Percentiles rank a stretch among this genome's conserved stretches.
These are phyloP conservation scores for Centrocercus urophasianus DNA, from an alignment of 2,113 vertebrate genomes.

Conservation along the genomic window DNA sequence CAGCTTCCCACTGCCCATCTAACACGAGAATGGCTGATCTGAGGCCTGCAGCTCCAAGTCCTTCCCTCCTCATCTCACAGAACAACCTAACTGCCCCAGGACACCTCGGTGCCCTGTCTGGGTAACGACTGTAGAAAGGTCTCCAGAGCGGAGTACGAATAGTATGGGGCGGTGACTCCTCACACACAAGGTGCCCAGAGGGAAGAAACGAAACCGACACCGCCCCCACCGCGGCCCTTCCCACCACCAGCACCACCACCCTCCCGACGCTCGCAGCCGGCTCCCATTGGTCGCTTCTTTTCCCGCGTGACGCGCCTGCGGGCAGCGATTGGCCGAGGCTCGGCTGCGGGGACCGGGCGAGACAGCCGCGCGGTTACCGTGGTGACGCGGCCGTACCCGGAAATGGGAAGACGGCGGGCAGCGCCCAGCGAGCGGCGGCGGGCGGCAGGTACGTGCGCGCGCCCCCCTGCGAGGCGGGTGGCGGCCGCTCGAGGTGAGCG, in stretches of 20 bases:
- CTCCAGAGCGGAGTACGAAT: neutral
- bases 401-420: neutral
- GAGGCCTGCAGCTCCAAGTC: neutral
- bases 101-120: neutral
- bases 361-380: neutral
- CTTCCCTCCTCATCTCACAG: neutral
- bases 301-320: neutral
- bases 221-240: neutral
- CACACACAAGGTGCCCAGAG: neutral
- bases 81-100: neutral
- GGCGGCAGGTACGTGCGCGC: constrained; percentile 4
- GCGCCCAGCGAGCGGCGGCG: neutral
- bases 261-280: accelerated
- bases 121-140: neutral
- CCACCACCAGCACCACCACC: no score
- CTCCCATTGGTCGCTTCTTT: neutral
- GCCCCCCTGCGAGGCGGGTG: no score
- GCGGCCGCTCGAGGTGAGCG: no score
- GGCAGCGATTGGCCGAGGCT: neutral
- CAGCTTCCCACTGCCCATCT: accelerated
- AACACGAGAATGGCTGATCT: neutral
- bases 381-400: neutral
- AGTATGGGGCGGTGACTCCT: neutral
- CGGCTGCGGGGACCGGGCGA: accelerated
- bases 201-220: neutral